These are phyloP conservation scores for Heliconius sara DNA, from an alignment of 2,888 invertebrate species.

Conservation along the genomic window DNA sequence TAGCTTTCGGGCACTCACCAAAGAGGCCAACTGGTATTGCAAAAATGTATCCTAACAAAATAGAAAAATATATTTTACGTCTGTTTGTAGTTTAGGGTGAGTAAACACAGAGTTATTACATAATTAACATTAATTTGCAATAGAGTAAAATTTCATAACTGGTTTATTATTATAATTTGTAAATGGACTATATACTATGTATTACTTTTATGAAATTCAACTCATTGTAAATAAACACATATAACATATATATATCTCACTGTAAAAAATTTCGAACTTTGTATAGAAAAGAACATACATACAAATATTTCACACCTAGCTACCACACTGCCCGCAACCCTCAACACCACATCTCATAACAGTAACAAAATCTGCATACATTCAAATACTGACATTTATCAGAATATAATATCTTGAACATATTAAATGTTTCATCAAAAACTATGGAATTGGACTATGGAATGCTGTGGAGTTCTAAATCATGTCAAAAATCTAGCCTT, in stretches of 20 bases:
- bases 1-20: conserved; percentile 78
- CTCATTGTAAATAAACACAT: conserved; percentile 7
- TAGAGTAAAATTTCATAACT: conserved; percentile 9
- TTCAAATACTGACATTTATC: conserved; percentile 5
- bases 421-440: neutral
- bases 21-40: conserved; percentile 81
- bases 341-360: conserved; percentile 11
- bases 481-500: neutral
- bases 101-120: neutral
- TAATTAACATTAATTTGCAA: neutral
- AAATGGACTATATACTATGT: neutral
- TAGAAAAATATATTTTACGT: conserved; percentile 69
- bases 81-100: conserved; percentile 34
- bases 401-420: neutral
- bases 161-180: neutral
- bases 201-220: conserved; percentile 2
- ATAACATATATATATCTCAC: neutral
- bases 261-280: neutral
- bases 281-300: neutral
- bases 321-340: conserved; percentile 30
- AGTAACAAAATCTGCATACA: conserved; percentile 10
- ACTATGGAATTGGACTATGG: too few relatives aligned
- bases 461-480: neutral
- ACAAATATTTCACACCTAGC: conserved; percentile 5
- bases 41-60: conserved; percentile 81